A percentile compares a stretch with the other conserved stretches of the same genome.
These are phyloP conservation scores for Delphinapterus leucas DNA, from an alignment of 2,113 vertebrate species.

Conservation along the genomic window DNA sequence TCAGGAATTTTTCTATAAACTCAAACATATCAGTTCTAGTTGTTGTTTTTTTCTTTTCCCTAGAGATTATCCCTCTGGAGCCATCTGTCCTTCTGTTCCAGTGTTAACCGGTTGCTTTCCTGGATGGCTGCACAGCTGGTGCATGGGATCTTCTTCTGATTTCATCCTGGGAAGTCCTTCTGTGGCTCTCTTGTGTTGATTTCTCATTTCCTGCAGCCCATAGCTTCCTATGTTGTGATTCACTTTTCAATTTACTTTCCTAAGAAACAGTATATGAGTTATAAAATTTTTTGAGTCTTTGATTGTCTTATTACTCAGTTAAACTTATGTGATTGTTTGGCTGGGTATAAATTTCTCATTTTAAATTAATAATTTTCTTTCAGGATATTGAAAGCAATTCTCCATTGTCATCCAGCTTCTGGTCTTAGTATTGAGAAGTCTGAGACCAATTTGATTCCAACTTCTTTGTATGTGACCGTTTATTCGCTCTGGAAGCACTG, in stretches of 20 bases:
- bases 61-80: background rate
- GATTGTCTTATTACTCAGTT: background rate
- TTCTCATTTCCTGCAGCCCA: background rate
- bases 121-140: background rate
- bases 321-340: background rate
- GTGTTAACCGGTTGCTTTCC: background rate
- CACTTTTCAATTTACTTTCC: background rate
- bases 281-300: background rate
- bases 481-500: background rate
- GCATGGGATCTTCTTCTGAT: background rate
- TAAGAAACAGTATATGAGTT: background rate
- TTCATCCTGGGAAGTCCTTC: background rate
- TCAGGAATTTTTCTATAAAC: background rate
- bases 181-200: background rate
- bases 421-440: background rate
- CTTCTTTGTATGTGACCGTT: background rate
- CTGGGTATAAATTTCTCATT: background rate
- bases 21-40: background rate
- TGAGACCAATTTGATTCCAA: background rate
- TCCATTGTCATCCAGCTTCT: background rate
- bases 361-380: conserved; percentile 10
- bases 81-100: background rate
- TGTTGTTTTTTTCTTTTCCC: background rate
- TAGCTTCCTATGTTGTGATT: background rate
- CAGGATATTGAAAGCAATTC: background rate